Evolutionary conservation across 2,888 invertebrate species (phyloP).

Genomic region (Drosophila birchii): DNA sequence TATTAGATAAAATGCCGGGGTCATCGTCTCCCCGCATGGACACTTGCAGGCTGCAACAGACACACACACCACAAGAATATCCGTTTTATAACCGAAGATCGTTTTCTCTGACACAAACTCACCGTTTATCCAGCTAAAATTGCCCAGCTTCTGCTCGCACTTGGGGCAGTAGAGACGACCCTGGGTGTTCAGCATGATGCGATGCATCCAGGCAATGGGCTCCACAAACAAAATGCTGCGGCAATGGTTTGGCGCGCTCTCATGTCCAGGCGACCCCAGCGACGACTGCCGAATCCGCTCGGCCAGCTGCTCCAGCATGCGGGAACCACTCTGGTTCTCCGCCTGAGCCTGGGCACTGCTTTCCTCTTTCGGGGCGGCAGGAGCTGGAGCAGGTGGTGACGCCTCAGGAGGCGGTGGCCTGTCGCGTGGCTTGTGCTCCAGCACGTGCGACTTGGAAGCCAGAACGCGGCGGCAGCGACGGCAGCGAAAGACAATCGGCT

Average conservation of each 20-base stretch:
- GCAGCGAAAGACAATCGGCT: slow-evolving; percentile 93
- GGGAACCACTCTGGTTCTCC: slow-evolving; percentile 49
- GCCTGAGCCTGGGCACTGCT: slow-evolving; percentile 8
- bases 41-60: slow-evolving; percentile 90
- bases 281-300: slow-evolving; percentile 79
- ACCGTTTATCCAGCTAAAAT: slow-evolving; percentile 96
- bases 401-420: slow-evolving; percentile 11
- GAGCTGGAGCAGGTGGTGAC: neutral
- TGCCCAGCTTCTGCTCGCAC: slow-evolving; percentile 93
- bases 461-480: slow-evolving; percentile 92
- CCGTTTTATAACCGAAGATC: no score
- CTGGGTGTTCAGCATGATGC: slow-evolving; percentile 88
- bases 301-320: slow-evolving; percentile 80
- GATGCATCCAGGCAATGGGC: slow-evolving; percentile 95
- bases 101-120: neutral
- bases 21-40: slow-evolving; percentile 95
- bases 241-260: slow-evolving; percentile 85
- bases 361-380: slow-evolving; percentile 29
- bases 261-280: slow-evolving; percentile 58
- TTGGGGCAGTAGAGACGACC: slow-evolving; percentile 95
- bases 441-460: slow-evolving; percentile 92
- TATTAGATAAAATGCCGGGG: slow-evolving; percentile 95
- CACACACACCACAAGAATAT: neutral
- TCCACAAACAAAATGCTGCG: slow-evolving; percentile 93
- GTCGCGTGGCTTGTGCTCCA: slow-evolving; percentile 87